These are phyloP conservation scores for Odiellus spinosus DNA, from an alignment of 2,888 invertebrate genomes.

Conservation along the genomic window DNA sequence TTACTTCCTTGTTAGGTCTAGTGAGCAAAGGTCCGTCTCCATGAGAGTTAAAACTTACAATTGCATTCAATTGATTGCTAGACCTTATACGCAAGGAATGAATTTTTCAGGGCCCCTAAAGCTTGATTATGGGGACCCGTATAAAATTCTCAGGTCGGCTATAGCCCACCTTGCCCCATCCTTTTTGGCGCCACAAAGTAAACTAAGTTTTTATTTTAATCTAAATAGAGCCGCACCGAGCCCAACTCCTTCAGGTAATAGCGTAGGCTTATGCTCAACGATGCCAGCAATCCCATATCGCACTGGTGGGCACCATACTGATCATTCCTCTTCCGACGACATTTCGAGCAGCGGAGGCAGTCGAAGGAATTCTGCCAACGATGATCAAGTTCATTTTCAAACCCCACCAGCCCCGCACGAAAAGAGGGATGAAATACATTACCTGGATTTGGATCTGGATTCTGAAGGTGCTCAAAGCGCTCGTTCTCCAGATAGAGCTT, in stretches of 20 bases:
- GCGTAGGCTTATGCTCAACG: too few relatives aligned
- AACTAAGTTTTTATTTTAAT: too few relatives aligned
- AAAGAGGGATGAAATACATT: constrained; percentile 43
- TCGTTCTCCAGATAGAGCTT: constrained; percentile 22
- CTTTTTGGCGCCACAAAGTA: too few relatives aligned
- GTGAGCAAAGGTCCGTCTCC: too few relatives aligned
- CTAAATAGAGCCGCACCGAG: constrained; percentile 12
- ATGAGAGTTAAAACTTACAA: too few relatives aligned
- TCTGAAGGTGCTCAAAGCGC: constrained; percentile 27
- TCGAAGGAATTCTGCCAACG: constrained; percentile 29
- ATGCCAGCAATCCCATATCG: constrained; percentile 14
- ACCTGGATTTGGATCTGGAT: constrained; percentile 69
- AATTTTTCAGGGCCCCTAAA: too few relatives aligned
- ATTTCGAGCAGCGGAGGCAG: constrained; percentile 25
- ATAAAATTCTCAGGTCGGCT: too few relatives aligned
- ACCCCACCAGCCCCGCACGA: constrained; percentile 14
- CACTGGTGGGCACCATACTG: constrained; percentile 11
- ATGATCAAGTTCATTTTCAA: constrained; percentile 23
- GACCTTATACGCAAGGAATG: too few relatives aligned
- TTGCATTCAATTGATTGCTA: too few relatives aligned
- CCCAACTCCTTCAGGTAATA: constrained; percentile 9
- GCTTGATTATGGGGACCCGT: too few relatives aligned
- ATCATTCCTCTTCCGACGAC: constrained; percentile 29
- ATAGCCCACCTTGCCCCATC: too few relatives aligned
- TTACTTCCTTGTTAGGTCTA: too few relatives aligned